These are phyloP conservation scores for Gari tellinella DNA, from an alignment of 2,888 invertebrate genomes.

Conservation along the genomic window DNA sequence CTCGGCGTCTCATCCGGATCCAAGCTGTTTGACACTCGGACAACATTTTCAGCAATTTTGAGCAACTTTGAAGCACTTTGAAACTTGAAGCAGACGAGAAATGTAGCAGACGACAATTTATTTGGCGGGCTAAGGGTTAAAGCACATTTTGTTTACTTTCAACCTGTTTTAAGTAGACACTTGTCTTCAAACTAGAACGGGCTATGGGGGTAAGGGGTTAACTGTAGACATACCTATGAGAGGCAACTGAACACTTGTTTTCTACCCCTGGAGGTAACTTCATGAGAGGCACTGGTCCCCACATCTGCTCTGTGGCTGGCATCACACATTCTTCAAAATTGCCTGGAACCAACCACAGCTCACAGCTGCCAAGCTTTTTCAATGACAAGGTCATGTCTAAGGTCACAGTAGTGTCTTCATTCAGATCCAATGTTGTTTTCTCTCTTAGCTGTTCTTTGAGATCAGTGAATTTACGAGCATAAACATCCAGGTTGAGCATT, in stretches of 20 bases:
- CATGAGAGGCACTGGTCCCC: conserved; percentile 83
- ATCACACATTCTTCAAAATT: conserved; percentile 83
- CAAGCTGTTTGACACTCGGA: too few species aligned
- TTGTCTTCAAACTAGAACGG: too few species aligned
- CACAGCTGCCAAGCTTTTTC: conserved; percentile 66
- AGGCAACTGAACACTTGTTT: conserved; percentile 82
- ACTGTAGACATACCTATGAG: conserved; percentile 80
- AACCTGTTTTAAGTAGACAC: too few species aligned
- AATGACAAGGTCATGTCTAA: conserved; percentile 56
- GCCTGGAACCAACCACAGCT: conserved; percentile 79
- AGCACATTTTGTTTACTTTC: too few species aligned
- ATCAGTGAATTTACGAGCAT: conserved; percentile 21
- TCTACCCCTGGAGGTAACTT: conserved; percentile 77
- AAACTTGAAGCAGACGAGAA: too few species aligned
- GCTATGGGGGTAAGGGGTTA: too few species aligned
- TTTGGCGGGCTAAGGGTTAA: too few species aligned
- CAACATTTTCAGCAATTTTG: too few species aligned
- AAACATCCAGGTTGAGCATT: conserved; percentile 28
- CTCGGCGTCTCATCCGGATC: too few species aligned
- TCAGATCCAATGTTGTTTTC: conserved; percentile 44
- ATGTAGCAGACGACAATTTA: too few species aligned
- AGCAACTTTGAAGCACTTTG: too few species aligned
- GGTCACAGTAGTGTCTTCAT: conserved; percentile 31
- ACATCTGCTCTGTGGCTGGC: conserved; percentile 81
- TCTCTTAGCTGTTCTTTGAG: conserved; percentile 28